Base-by-base conservation (phyloP, 2,888 invertebrate genomes). In the Athetis lepigone region DNA sequence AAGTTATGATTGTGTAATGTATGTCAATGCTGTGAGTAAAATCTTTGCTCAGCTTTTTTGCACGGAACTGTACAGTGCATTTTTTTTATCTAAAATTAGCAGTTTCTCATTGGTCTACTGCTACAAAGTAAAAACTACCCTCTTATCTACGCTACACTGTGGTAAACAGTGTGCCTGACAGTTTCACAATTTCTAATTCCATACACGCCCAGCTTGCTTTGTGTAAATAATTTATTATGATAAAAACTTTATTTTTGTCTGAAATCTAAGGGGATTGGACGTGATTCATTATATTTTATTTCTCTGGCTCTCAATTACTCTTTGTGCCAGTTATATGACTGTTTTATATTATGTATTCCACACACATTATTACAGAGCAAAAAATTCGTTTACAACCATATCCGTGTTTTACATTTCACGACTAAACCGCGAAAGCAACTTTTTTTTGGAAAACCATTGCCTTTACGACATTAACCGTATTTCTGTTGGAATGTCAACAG, bases 351-450 rank as follows among this genome's bases (percentile, higher is more conserved):
- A 4, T 25, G 8, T 33, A 33, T 64, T 64, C 29, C 23, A 7
- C n/a, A 33, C 23, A 57, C 36, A 43, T 43, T 21, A 27, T 40
- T 5, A 5, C 25, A 47, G 46, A 46, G 19, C 58, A 56, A 61
- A 45, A 56, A 64, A 16, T 16, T 27, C 45, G 16, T 54, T 54
- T 50, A 39, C 56, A 33, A 59, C 54, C 42, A 27, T 46, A 59
- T 58, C 57, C 54, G 37, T 45, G 47, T 61, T 66, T 51, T 59
- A 55, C 43, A 39, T 74, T 79, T 69, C 58, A 40, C 33, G 40
- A 47, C 39, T 7, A 47, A 49, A 68, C 80, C 74, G 61, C 77
- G 61, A 63, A 79, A 68, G 73, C 57, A 80, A 79, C 72, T 71
- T 77, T 75, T 73, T 66, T 58, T 25, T 60, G 51, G 42, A 39